A percentile compares a stretch with the other conserved stretches of the same genome.
Evolutionary conservation across 2,797 vertebrate genomes (phyloP).

Genomic region (Onychomys leucogaster): DNA sequence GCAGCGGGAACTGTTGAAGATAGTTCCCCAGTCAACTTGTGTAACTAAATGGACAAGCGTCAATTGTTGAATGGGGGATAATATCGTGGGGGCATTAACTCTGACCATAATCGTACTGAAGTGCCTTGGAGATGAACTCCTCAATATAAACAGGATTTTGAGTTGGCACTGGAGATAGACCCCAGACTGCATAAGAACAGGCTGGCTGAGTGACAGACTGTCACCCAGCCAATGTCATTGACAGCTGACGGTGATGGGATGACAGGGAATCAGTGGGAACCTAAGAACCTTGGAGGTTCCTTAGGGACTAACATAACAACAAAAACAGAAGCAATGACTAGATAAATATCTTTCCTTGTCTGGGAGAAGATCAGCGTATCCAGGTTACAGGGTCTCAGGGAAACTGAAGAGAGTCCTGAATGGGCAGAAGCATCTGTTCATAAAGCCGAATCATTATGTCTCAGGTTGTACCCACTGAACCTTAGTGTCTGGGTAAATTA

Average conservation of each 20-base stretch:
- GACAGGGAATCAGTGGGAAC: background rate
- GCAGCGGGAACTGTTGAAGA: background rate
- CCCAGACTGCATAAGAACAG: background rate
- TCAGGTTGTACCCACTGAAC: background rate
- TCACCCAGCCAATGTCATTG: background rate
- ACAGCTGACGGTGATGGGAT: fast-evolving
- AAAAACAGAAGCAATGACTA: background rate
- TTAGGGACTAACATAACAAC: background rate
- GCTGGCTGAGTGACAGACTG: background rate
- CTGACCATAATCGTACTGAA: fast-evolving
- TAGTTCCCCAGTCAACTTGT: fast-evolving
- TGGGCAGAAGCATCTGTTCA: background rate
- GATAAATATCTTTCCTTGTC: background rate
- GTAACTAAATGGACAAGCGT: fast-evolving
- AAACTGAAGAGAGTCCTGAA: no score
- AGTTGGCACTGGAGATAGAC: background rate
- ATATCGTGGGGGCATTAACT: background rate
- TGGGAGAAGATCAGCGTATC: background rate
- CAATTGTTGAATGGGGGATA: no score
- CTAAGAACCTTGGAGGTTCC: background rate
- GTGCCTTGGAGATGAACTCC: background rate
- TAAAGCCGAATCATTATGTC: background rate
- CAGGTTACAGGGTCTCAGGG: background rate
- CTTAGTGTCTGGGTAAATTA: background rate
- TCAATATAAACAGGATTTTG: background rate